phyloP scores from a whole-genome alignment of 2,888 invertebrate species.

The Cosmopolites sordidus region DNA sequence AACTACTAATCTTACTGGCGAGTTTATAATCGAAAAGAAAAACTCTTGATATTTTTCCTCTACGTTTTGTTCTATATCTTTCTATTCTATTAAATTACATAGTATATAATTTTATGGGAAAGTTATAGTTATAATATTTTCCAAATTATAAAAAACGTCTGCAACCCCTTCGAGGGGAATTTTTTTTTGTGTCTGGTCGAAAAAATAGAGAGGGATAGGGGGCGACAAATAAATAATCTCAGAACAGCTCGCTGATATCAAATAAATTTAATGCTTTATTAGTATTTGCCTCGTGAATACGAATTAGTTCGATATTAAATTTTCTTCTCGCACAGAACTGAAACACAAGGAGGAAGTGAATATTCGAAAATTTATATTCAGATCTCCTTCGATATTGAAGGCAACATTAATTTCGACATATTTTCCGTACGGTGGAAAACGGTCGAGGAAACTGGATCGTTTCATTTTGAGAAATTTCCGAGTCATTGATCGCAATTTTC shows the following conservation, averaged over 20 bases:
- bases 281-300: constrained; percentile 35
- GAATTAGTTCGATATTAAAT: constrained; percentile 38
- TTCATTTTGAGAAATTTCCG: constrained; percentile 44
- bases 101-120: too few species aligned
- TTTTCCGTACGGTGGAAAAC: constrained; percentile 41
- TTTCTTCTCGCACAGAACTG: constrained; percentile 25
- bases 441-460: constrained; percentile 39
- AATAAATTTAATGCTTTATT: constrained; percentile 37
- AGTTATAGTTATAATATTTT: too few species aligned
- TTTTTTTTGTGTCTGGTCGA: too few species aligned
- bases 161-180: too few species aligned
- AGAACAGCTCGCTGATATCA: constrained; percentile 26
- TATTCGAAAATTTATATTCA: constrained; percentile 40
- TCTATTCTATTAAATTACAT: too few species aligned
- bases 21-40: too few species aligned
- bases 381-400: constrained; percentile 42
- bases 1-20: too few species aligned
- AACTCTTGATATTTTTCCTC: too few species aligned
- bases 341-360: constrained; percentile 35
- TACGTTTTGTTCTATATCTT: too few species aligned
- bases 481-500: constrained; percentile 49
- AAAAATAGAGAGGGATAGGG: too few species aligned
- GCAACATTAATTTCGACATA: constrained; percentile 47
- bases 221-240: neutral
- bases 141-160: too few species aligned